These are phyloP conservation scores for Furnarius figulus DNA, from an alignment of 2,113 vertebrate species.

Conservation along the genomic window DNA sequence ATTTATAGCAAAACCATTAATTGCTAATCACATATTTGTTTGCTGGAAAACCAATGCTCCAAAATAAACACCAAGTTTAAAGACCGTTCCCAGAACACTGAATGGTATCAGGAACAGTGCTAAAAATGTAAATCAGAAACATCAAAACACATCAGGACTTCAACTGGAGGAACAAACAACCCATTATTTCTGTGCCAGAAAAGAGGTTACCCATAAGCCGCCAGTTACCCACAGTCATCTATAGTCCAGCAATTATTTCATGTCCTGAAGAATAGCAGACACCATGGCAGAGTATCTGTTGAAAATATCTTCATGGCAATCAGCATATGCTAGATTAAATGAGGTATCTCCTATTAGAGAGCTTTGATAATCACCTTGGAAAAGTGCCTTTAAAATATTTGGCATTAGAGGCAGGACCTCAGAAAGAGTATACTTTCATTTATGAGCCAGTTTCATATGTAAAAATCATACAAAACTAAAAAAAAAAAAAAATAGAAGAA, in stretches of 20 bases:
- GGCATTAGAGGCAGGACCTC: neutral
- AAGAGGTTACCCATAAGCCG: constrained; percentile 14
- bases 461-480: neutral
- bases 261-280: neutral
- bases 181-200: constrained; percentile 52
- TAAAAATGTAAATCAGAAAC: constrained; percentile 55
- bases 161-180: constrained; percentile 15
- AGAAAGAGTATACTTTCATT: neutral
- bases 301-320: constrained; percentile 9
- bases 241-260: constrained; percentile 26
- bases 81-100: constrained; percentile 24
- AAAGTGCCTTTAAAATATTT: constrained; percentile 13
- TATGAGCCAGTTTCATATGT: neutral
- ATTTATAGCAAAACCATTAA: constrained; percentile 58
- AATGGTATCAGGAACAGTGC: neutral
- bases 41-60: neutral
- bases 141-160: constrained; percentile 54
- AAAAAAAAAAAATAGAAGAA: neutral
- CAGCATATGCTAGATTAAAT: neutral
- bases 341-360: neutral
- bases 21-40: constrained; percentile 42
- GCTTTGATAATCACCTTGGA: neutral
- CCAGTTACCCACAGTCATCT: neutral
- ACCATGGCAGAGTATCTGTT: neutral
- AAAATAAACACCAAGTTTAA: constrained; percentile 45